A percentile compares a stretch with the other conserved stretches of the same genome.
Evolutionary conservation across 2,888 invertebrate genomes (phyloP).

Genomic region (Drosophila mettleri): DNA sequence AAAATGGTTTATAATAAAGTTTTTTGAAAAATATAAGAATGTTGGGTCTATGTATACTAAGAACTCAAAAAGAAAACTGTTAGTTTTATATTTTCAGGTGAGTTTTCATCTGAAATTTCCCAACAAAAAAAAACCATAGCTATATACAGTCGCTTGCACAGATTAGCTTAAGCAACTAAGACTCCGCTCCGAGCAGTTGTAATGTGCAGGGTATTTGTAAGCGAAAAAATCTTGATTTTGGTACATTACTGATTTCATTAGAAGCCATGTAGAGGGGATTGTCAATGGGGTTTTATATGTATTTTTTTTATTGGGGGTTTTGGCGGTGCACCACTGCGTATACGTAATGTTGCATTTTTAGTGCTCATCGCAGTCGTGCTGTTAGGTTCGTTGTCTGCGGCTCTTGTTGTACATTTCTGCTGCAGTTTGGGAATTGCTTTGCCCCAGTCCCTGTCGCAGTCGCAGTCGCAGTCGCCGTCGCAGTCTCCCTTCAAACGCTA

Average conservation of each 20-base stretch:
- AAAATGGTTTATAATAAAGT: too few relatives aligned
- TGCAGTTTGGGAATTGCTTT: conserved; percentile 80
- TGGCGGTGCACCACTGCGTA: conserved; percentile 79
- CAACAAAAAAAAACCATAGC: neutral
- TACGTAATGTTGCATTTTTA: conserved; percentile 78
- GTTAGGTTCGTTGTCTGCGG: conserved; percentile 67
- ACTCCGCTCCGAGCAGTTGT: neutral
- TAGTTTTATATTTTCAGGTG: too few relatives aligned
- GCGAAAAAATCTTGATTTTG: conserved; percentile 29
- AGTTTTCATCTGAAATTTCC: neutral
- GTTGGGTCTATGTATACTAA: too few relatives aligned
- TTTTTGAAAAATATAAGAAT: too few relatives aligned
- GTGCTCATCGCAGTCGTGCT: conserved; percentile 51
- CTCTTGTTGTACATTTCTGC: conserved; percentile 78
- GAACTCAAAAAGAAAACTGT: too few relatives aligned
- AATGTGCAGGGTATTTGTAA: conserved; percentile 21
- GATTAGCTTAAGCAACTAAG: neutral
- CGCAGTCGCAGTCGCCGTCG: neutral
- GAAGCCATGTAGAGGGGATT: conserved; percentile 41
- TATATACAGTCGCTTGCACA: neutral
- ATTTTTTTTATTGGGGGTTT: conserved; percentile 30
- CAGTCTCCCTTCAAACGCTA: neutral
- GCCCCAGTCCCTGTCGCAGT: conserved; percentile 29
- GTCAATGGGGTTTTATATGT: conserved; percentile 9
- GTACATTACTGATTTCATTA: conserved; percentile 68